phyloP scores from a whole-genome alignment of 1,140 invertebrate genomes.

The Caerostris extrusa region DNA sequence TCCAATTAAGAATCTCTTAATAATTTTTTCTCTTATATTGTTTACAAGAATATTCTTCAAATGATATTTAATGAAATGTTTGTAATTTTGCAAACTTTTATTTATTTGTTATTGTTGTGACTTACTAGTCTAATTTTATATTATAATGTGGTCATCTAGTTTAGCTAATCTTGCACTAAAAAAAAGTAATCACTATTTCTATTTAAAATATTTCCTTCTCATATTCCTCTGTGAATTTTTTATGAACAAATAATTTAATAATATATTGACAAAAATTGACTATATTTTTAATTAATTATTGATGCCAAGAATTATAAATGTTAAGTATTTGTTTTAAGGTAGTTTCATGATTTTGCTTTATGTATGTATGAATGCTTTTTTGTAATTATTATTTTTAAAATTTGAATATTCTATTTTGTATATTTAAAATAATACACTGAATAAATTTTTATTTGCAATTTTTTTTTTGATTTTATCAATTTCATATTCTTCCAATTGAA shows the following conservation, averaged over 20 bases:
- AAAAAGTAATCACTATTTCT: background rate
- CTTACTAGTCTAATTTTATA: conserved; percentile 12
- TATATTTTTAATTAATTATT: background rate
- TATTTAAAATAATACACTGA: background rate
- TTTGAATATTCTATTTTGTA: conserved; percentile 37
- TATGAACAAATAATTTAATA: background rate
- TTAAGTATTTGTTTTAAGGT: background rate
- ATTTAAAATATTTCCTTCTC: background rate
- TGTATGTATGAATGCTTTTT: conserved; percentile 45
- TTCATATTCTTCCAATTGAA: background rate
- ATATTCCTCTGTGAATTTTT: background rate
- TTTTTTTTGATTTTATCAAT: background rate
- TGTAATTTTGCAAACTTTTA: background rate
- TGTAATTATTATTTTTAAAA: conserved; percentile 45
- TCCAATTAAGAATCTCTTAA: too few relatives aligned
- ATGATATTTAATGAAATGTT: background rate
- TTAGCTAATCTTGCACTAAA: background rate
- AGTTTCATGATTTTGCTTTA: conserved; percentile 1
- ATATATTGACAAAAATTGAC: background rate
- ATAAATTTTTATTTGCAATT: conserved; percentile 22
- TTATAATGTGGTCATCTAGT: background rate
- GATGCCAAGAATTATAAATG: too few relatives aligned
- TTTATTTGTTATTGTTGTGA: background rate
- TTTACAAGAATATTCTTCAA: too few relatives aligned
- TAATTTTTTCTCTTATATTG: too few relatives aligned